Conservation (phyloP, 2,113 vertebrate species). For the Lampris megalopsis region DNA sequence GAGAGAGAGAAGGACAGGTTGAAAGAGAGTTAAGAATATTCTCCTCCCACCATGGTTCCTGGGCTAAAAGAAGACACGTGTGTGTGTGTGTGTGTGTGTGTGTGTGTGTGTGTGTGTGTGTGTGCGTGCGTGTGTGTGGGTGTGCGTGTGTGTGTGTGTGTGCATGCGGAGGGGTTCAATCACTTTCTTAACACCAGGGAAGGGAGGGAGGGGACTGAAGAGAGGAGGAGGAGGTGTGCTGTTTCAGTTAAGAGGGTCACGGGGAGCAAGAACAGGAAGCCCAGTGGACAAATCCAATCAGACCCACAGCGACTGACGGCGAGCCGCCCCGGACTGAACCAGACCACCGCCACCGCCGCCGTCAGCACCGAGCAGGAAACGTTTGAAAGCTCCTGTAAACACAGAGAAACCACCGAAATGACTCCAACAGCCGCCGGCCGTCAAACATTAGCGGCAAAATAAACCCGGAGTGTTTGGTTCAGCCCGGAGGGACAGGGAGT, state of each 20-base stretch:
- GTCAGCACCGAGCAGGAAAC: conserved; percentile 12
- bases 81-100: too few species aligned
- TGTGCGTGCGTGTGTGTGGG: too few species aligned
- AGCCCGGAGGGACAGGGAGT: too few species aligned
- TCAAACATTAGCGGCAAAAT: too few species aligned
- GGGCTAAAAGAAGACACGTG: too few species aligned
- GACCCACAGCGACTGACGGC: not conserved
- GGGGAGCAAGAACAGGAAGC: not conserved
- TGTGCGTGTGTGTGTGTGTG: not conserved
- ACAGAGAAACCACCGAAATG: not conserved
- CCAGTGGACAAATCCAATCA: conserved; percentile 32
- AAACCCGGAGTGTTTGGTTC: too few species aligned
- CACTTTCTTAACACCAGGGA: conserved; percentile 4
- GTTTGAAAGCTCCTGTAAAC: not conserved
- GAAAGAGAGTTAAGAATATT: too few species aligned
- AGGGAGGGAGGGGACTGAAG: not conserved
- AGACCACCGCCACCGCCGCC: conserved; percentile 53
- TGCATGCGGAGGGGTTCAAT: conserved; percentile 13
- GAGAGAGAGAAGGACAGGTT: too few species aligned
- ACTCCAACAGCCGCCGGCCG: too few species aligned
- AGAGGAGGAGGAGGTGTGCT: not conserved
- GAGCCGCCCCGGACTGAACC: not conserved
- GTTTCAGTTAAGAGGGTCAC: too few species aligned
- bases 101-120: too few species aligned
- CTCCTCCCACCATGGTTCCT: too few species aligned